Conservation (phyloP, 2,888 invertebrate genomes). For the Trachelus tabidus region DNA sequence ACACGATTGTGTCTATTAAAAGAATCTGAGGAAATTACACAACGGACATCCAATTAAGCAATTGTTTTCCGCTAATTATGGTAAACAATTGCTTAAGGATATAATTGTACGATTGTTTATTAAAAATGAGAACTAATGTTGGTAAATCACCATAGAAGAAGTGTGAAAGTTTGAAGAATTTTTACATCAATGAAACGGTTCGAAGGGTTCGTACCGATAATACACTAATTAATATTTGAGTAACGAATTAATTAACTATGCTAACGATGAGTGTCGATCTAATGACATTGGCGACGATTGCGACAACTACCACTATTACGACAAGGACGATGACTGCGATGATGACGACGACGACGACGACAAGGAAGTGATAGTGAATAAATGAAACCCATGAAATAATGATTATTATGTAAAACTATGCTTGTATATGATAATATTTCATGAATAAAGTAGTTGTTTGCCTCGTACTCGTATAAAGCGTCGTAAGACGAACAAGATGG, state of each 20-base stretch:
- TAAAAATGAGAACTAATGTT: constrained; percentile 19
- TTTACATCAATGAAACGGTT: constrained; percentile 32
- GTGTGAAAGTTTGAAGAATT: constrained; percentile 31
- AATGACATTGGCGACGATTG: constrained; percentile 24
- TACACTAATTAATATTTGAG: constrained; percentile 28
- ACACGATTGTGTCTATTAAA: not conserved
- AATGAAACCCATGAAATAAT: constrained; percentile 39
- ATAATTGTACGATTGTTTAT: constrained; percentile 1
- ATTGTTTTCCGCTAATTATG: not conserved
- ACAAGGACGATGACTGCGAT: constrained; percentile 12
- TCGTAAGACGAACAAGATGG: not conserved
- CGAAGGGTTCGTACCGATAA: constrained; percentile 35
- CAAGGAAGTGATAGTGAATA: constrained; percentile 40
- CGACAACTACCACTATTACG: too few species aligned
- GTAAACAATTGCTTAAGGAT: not conserved
- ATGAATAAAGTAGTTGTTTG: constrained; percentile 60
- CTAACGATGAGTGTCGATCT: constrained; percentile 37
- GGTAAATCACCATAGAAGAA: not conserved
- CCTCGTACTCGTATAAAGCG: constrained; percentile 42
- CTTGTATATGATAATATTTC: constrained; percentile 61
- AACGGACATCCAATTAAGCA: not conserved
- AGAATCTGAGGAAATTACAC: too few species aligned
- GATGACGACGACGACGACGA: constrained; percentile 29
- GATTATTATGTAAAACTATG: constrained; percentile 49
- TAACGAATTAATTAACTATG: constrained; percentile 37